These are phyloP conservation scores for Allolobophora icterica DNA, from an alignment of 2,888 invertebrate genomes.

Conservation along the genomic window DNA sequence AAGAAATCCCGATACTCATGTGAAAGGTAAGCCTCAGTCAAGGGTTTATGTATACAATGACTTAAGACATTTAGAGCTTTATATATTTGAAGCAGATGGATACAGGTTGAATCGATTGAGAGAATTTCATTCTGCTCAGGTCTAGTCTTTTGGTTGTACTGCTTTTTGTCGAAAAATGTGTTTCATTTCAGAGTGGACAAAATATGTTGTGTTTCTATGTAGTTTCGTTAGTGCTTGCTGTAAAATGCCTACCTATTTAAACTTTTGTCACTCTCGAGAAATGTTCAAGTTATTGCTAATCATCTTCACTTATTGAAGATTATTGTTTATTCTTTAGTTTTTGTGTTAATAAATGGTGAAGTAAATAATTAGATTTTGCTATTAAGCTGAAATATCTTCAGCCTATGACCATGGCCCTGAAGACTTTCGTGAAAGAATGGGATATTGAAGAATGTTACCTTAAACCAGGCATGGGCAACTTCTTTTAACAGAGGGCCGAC, in stretches of 20 bases:
- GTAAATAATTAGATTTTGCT: background rate
- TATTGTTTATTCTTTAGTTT: background rate
- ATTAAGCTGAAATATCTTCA: too few relatives aligned
- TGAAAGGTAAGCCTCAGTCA: slow-evolving; percentile 69
- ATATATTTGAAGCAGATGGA: too few relatives aligned
- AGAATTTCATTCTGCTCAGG: background rate
- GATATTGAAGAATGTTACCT: too few relatives aligned
- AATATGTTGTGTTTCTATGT: background rate
- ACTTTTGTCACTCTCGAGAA: background rate
- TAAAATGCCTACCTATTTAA: background rate
- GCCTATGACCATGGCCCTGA: too few relatives aligned
- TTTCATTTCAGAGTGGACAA: background rate
- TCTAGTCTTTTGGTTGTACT: background rate
- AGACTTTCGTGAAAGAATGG: too few relatives aligned
- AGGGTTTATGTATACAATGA: too few relatives aligned
- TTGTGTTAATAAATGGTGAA: background rate
- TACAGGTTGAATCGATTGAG: background rate
- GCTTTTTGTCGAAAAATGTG: background rate
- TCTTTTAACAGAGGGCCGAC: too few relatives aligned
- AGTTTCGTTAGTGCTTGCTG: background rate
- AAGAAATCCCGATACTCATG: slow-evolving; percentile 73
- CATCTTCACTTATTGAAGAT: background rate
- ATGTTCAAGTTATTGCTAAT: background rate
- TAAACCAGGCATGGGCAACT: too few relatives aligned
- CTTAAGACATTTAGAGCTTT: too few relatives aligned